Percentiles rank a stretch among this genome's conserved stretches.
Conservation (phyloP, 2,797 vertebrate species). For the Chaetophractus vellerosus region DNA sequence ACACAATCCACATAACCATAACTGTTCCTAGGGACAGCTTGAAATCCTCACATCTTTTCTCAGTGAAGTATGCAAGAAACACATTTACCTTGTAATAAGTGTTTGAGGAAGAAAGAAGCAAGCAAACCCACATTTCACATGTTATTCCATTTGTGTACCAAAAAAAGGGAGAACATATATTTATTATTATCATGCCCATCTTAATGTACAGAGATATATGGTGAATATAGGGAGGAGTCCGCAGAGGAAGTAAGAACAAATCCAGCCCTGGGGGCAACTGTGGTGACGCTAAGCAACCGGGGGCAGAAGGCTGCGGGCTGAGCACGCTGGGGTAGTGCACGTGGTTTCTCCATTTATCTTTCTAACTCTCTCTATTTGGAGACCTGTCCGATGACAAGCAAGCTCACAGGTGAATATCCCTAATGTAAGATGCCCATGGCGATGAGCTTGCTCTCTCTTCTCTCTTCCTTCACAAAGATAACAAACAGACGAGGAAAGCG, state of each 20-base stretch:
- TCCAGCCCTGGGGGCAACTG: not conserved
- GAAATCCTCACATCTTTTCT: slow-evolving; percentile 47
- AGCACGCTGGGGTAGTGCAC: slow-evolving; percentile 62
- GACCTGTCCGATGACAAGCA: slow-evolving; percentile 42
- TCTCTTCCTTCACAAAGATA: slow-evolving; percentile 81
- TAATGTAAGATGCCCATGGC: slow-evolving; percentile 43
- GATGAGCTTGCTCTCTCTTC: slow-evolving; percentile 77
- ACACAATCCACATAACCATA: not conserved
- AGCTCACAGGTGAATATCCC: slow-evolving; percentile 65
- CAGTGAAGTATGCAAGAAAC: slow-evolving; percentile 55
- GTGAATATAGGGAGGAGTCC: not conserved
- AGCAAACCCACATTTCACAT: slow-evolving; percentile 24
- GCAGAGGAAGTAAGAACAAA: slow-evolving; percentile 48
- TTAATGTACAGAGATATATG: slow-evolving; percentile 61
- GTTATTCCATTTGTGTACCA: not conserved
- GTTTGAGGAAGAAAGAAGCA: slow-evolving; percentile 62
- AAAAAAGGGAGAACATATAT: not conserved
- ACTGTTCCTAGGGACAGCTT: not conserved
- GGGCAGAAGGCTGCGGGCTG: slow-evolving; percentile 63
- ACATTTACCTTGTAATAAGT: slow-evolving; percentile 30
- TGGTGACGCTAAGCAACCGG: not conserved
- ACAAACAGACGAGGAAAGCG: slow-evolving; percentile 73
- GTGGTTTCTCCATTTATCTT: slow-evolving; percentile 75
- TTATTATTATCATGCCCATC: slow-evolving; percentile 10
- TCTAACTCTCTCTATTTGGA: slow-evolving; percentile 68